Evolutionary conservation across 2,888 invertebrate species (phyloP), one percentile per base, ranked within the genome.

Genomic region (Caprella mutica): DNA sequence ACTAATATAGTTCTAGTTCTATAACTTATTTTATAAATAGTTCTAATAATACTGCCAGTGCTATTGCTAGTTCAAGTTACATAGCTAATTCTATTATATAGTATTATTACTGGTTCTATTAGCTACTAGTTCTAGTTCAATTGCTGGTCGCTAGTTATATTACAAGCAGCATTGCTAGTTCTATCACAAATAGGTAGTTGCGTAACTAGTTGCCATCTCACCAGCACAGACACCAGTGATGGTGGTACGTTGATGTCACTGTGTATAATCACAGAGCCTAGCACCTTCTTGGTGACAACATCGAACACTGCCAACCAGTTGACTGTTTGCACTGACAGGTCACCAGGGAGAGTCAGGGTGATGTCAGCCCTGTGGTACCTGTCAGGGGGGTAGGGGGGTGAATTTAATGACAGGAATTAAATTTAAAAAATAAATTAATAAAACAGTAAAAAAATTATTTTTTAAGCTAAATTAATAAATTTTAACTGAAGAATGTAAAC

Each of bases 261-360:
- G 1, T 87, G 84, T 69, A 91, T 81, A 27, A 86, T 80, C 59
- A 84, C 81, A 35, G 83, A 85, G 5, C 84, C 85, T 62, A 77
- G 81, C 71, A 82, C 85, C 63, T 81, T 77, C 65, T 81, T 81
- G 3, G 77, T 77, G 46, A 78, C 78, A 43, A 80, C 72, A 74
- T 90, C 86, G 70, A 80, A 91, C 65, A 91, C 75, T 69, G 85
- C 82, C 52, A 92, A 74, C 91, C 91, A 92, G 70, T 85, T 82
- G 44, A 90, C 80, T 67, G 84, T 81, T 71, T 85, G 86, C 66
- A 89, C 82, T 0, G 86, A 84, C 69, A 82, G 76, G 55, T 85
- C 87, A 26, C 91, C 91, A 3, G 90, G 87, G 65, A 92, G 73
- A 70, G 81, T 78, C 65, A 92, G 74, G 0, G 75, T 78, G 61